Percentiles rank a stretch among this genome's conserved stretches.
These are phyloP conservation scores for Hybognathus amarus DNA, from an alignment of 2,797 vertebrate genomes.

Conservation along the genomic window DNA sequence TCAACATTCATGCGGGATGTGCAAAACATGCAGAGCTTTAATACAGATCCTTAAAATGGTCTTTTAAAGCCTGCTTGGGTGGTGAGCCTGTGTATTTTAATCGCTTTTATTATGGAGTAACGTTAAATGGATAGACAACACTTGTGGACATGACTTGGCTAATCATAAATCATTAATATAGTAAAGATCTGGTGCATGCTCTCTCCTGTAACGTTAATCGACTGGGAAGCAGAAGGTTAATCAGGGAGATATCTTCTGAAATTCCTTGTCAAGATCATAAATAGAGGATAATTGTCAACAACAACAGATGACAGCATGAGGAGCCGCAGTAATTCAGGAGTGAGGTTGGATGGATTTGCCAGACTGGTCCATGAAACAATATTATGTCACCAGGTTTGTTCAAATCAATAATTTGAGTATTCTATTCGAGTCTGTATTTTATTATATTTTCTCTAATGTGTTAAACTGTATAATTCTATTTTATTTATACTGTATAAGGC, in stretches of 20 bases:
- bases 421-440: background rate
- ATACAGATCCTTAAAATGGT: background rate
- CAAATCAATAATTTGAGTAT: background rate
- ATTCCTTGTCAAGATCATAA: background rate
- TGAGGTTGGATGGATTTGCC: conserved; percentile 91
- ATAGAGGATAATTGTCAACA: background rate
- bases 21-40: background rate
- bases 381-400: conserved; percentile 89
- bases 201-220: conserved; percentile 12
- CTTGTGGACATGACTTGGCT: conserved; percentile 5
- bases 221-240: background rate
- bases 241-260: background rate
- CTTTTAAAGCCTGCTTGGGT: background rate
- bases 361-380: conserved; percentile 93
- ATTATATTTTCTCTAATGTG: too few relatives aligned
- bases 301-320: conserved; percentile 81
- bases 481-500: background rate
- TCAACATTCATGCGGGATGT: conserved; percentile 12
- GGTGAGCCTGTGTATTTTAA: background rate
- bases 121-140: background rate
- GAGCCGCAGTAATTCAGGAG: conserved; percentile 96
- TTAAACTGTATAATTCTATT: background rate
- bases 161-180: background rate
- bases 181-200: background rate
- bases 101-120: background rate